phyloP scores from a whole-genome alignment of 2,113 vertebrate genomes.

The Phycodurus eques region DNA sequence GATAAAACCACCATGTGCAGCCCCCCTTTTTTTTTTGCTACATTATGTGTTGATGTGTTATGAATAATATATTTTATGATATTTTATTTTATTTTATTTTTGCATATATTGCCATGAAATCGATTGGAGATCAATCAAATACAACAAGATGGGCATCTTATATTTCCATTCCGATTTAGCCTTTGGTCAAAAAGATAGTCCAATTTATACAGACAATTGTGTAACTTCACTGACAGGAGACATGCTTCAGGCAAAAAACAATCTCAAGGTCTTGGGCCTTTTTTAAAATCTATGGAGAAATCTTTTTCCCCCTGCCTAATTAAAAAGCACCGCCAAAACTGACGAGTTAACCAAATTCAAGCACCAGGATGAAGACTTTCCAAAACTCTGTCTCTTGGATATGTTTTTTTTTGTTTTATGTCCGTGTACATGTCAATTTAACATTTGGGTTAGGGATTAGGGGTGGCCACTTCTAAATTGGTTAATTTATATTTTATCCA shows the following conservation, averaged over 20 bases:
- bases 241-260: conserved; percentile 23
- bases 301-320: not conserved
- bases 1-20: conserved; percentile 33
- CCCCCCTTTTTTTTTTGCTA: conserved; percentile 27
- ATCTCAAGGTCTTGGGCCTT: conserved; percentile 25
- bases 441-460: too few species aligned
- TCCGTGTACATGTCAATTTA: too few species aligned
- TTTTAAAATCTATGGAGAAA: not conserved
- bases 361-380: too few species aligned
- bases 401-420: too few species aligned
- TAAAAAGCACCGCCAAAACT: too few species aligned
- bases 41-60: conserved; percentile 33
- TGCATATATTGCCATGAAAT: conserved; percentile 22
- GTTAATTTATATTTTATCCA: too few species aligned
- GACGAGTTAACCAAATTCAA: too few species aligned
- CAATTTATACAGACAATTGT: conserved; percentile 22
- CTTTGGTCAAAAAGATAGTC: conserved; percentile 39
- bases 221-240: conserved; percentile 22
- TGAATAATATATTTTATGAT: conserved; percentile 41
- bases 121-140: conserved; percentile 10
- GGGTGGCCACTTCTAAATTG: too few species aligned
- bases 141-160: conserved; percentile 24
- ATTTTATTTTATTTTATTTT: conserved; percentile 1
- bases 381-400: too few species aligned
- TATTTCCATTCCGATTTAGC: conserved; percentile 41